Evolutionary conservation across 2,888 invertebrate species (phyloP), one percentile per base, ranked within the genome.

Genomic region (Pedicia rivosa): DNA sequence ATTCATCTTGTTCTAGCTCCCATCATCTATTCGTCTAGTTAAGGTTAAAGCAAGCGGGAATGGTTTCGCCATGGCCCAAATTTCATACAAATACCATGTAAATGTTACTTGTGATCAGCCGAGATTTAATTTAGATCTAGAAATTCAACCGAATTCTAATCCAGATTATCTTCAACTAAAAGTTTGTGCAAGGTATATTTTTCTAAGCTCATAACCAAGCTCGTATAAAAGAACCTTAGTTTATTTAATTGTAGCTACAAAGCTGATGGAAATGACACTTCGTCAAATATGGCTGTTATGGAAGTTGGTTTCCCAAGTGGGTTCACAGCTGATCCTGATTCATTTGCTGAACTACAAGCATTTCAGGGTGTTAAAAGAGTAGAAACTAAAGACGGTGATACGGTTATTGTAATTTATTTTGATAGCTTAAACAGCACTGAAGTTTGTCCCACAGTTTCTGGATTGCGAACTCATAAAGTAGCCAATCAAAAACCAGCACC

Each of bases 231-330:
- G n/a, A n/a, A n/a, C n/a, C n/a, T n/a, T n/a, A n/a, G n/a, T n/a
- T n/a, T n/a, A n/a, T n/a, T n/a, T n/a, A n/a, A n/a, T n/a, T n/a
- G n/a, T n/a, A n/a, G n/a, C n/a, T n/a, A n/a, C n/a, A n/a, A n/a
- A n/a, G n/a, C 36, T n/a, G 36, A 36, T 30, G 50, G 36, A 56
- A 58, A 63, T 41, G 70, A 69, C 24, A 71, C 72, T 48, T 69
- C 72, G 35, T 76, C 78, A 42, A 92, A 92, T 45, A 80, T 92
- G 76, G 83, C 87, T 10, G 78, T 92, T 1, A 79, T 92, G 68
- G 88, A 90, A 51, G 79, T 92, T 0, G 75, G 75, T 42, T 65
- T 94, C 40, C 90, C 91, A 0, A 90, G 90, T 1, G 92, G 94
- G 10, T 94, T 81, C 54, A 72, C 35, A 16, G 35, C 35, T 1